These are phyloP conservation scores for Trichonephila clavata DNA, from an alignment of 1,140 invertebrate genomes.

Conservation along the genomic window DNA sequence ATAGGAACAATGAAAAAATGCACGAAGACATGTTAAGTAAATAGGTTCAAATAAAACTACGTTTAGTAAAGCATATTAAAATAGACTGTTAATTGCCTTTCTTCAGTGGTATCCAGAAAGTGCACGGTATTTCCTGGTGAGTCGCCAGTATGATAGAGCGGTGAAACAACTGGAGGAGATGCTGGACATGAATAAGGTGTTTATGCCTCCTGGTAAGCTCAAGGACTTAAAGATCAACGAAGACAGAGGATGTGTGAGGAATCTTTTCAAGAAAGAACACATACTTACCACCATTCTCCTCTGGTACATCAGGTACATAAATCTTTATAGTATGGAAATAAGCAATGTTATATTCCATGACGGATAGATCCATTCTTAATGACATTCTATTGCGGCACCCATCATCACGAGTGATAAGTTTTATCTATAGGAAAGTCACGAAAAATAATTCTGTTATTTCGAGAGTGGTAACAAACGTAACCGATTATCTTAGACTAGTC, in stretches of 20 bases:
- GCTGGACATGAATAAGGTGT: not conserved
- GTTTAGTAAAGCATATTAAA: not conserved
- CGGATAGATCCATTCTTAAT: no score
- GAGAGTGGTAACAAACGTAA: no score
- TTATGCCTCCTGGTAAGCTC: not conserved
- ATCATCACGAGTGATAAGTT: no score
- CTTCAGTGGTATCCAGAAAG: constrained; percentile 70
- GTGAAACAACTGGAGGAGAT: constrained; percentile 24
- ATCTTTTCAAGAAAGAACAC: not conserved
- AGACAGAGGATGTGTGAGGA: not conserved
- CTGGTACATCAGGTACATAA: constrained; percentile 21
- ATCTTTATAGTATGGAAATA: no score
- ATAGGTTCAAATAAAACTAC: not conserved
- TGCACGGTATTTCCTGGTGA: constrained; percentile 54
- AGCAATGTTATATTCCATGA: no score
- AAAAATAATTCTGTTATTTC: no score
- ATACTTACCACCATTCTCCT: not conserved
- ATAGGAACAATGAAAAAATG: no score
- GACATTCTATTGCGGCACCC: no score
- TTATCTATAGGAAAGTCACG: no score
- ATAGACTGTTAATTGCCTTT: not conserved
- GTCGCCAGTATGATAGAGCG: constrained; percentile 30
- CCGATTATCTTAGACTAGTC: no score
- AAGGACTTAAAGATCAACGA: not conserved
- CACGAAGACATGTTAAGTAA: no score